phyloP scores from a whole-genome alignment of 1,140 invertebrate species.

The Mizuhopecten yessoensis region DNA sequence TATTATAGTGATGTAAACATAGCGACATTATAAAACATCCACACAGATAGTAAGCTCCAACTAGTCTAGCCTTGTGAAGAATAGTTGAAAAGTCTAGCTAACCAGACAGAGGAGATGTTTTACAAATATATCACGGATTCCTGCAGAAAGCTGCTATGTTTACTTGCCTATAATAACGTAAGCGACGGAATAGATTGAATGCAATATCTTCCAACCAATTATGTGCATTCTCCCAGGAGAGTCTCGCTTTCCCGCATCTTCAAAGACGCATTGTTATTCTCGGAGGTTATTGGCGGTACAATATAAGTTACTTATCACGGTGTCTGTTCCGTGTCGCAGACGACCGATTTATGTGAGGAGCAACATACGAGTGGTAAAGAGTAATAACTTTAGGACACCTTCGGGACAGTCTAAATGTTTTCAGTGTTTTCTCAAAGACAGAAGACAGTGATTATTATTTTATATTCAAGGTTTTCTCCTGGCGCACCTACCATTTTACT shows the following conservation, averaged over 20 bases:
- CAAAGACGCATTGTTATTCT: not conserved
- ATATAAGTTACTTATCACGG: not conserved
- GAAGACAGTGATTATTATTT: too few relatives aligned
- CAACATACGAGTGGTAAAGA: not conserved
- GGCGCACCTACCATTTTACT: too few relatives aligned
- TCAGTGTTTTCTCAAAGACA: too few relatives aligned
- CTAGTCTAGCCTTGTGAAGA: too few relatives aligned
- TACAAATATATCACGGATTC: not conserved
- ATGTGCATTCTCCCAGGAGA: not conserved
- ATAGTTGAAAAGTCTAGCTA: not conserved
- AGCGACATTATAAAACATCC: too few relatives aligned
- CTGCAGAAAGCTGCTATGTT: not conserved
- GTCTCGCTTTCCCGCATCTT: not conserved
- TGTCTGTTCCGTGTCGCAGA: not conserved
- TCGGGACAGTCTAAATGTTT: too few relatives aligned
- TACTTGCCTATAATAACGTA: not conserved
- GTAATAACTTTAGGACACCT: not conserved
- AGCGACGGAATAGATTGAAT: not conserved
- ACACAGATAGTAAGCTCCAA: too few relatives aligned
- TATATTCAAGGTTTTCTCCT: too few relatives aligned
- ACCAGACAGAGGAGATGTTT: not conserved
- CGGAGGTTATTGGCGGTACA: not conserved
- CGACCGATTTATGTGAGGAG: not conserved
- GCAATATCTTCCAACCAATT: constrained; percentile 16
- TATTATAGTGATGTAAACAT: too few relatives aligned